A percentile compares a stretch with the other conserved stretches of the same genome.
phyloP scores from a whole-genome alignment of 2,888 invertebrate species.

The Rugalucina vietnamica region DNA sequence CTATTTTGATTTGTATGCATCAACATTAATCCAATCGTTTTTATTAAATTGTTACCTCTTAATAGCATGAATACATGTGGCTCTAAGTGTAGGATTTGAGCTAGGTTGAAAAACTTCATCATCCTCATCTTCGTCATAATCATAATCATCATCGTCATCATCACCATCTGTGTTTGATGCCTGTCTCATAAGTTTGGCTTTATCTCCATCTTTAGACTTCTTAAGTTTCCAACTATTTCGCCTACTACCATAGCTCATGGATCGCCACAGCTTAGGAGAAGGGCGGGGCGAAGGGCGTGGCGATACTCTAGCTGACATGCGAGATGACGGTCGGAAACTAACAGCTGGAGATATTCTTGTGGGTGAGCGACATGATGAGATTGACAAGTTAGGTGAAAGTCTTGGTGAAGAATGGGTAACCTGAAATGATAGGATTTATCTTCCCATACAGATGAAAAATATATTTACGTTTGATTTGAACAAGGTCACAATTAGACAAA shows the following conservation, averaged over 20 bases:
- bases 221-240: conserved; percentile 82
- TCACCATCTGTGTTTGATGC: conserved; percentile 85
- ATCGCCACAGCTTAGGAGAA: conserved; percentile 75
- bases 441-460: too few species aligned
- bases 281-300: conserved; percentile 74
- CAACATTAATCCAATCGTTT: too few species aligned
- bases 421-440: conserved; percentile 24
- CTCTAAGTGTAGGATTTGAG: conserved; percentile 66
- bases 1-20: too few species aligned
- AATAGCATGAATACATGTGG: conserved; percentile 67
- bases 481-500: neutral
- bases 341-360: conserved; percentile 43
- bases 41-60: too few species aligned
- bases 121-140: conserved; percentile 86
- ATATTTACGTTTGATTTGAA: too few species aligned
- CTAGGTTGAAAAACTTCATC: conserved; percentile 77
- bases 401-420: conserved; percentile 33
- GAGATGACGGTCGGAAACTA: conserved; percentile 65
- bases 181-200: conserved; percentile 80
- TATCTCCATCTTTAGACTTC: conserved; percentile 79
- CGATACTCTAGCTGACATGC: conserved; percentile 61
- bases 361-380: conserved; percentile 50
- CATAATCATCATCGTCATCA: conserved; percentile 82
- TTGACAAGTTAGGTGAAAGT: conserved; percentile 47
- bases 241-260: conserved; percentile 83